phyloP scores from a whole-genome alignment of 2,888 invertebrate species.

The Romanomermis culicivorax region DNA sequence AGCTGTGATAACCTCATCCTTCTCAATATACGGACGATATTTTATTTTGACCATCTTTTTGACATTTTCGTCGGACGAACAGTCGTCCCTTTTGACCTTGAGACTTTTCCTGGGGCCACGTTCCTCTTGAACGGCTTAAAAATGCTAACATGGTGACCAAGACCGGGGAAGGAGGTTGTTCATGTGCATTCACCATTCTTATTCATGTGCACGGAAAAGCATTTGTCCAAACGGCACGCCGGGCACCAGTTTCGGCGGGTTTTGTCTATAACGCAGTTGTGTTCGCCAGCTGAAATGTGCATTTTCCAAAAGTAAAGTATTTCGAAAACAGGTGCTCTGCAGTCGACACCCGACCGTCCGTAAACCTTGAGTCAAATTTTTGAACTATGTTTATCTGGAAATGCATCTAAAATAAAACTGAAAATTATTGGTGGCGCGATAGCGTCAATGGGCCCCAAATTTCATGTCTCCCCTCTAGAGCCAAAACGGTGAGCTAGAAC shows the following conservation, averaged over 20 bases:
- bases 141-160: background rate
- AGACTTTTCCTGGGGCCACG: slow-evolving; percentile 53
- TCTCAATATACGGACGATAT: too few relatives aligned
- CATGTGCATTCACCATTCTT: slow-evolving; percentile 38
- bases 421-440: too few relatives aligned
- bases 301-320: background rate
- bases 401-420: slow-evolving; percentile 6
- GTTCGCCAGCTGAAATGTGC: slow-evolving; percentile 42
- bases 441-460: too few relatives aligned
- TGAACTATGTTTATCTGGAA: too few relatives aligned
- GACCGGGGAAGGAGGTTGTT: background rate
- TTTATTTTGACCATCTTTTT: background rate
- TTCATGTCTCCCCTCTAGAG: too few relatives aligned
- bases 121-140: slow-evolving; percentile 57
- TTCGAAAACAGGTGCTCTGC: slow-evolving; percentile 3
- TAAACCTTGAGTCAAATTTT: too few relatives aligned
- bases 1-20: too few relatives aligned
- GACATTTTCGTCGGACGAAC: background rate
- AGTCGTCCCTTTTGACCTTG: too few relatives aligned
- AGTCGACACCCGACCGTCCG: too few relatives aligned
- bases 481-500: too few relatives aligned
- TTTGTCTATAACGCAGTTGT: slow-evolving; percentile 54
- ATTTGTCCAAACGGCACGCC: slow-evolving; percentile 54
- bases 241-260: slow-evolving; percentile 68
- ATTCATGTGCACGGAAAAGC: slow-evolving; percentile 56